Conservation (phyloP, 2,888 invertebrate genomes). For the Heliconius aoede region DNA sequence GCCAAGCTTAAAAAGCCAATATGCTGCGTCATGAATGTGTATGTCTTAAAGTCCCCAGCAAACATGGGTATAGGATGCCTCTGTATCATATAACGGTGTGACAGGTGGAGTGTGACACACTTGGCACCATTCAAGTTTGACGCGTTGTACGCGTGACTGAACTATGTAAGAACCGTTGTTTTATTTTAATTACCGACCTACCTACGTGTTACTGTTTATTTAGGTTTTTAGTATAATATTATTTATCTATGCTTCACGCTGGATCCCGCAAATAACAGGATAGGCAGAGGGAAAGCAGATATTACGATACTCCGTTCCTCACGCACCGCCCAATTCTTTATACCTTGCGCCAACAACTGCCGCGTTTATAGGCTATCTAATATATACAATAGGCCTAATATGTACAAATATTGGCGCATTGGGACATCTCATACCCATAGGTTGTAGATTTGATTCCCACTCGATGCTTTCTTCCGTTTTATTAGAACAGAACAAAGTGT, state of each 20-base stretch:
- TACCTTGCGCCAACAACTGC: too few species aligned
- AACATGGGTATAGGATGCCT: conserved; percentile 18
- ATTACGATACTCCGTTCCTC: neutral
- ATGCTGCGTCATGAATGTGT: too few species aligned
- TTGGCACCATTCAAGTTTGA: conserved; percentile 36
- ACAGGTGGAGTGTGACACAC: conserved; percentile 38
- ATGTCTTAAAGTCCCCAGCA: too few species aligned
- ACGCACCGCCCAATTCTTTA: neutral
- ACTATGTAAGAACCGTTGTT: conserved; percentile 27
- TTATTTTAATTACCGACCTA: conserved; percentile 4
- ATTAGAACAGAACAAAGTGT: too few species aligned
- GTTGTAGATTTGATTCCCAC: too few species aligned
- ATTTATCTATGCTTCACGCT: neutral
- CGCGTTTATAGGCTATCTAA: too few species aligned
- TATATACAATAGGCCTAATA: too few species aligned
- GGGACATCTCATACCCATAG: too few species aligned
- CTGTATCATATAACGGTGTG: conserved; percentile 32
- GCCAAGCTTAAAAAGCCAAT: too few species aligned
- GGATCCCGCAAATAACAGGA: neutral
- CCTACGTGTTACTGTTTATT: neutral
- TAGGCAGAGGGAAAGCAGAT: neutral
- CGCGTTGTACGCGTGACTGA: conserved; percentile 23
- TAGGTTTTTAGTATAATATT: neutral
- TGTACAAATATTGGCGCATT: too few species aligned
- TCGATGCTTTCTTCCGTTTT: too few species aligned